A percentile compares a stretch with the other conserved stretches of the same genome.
Evolutionary conservation across 2,113 vertebrate genomes (phyloP).

Genomic region (Erpornis zantholeuca): DNA sequence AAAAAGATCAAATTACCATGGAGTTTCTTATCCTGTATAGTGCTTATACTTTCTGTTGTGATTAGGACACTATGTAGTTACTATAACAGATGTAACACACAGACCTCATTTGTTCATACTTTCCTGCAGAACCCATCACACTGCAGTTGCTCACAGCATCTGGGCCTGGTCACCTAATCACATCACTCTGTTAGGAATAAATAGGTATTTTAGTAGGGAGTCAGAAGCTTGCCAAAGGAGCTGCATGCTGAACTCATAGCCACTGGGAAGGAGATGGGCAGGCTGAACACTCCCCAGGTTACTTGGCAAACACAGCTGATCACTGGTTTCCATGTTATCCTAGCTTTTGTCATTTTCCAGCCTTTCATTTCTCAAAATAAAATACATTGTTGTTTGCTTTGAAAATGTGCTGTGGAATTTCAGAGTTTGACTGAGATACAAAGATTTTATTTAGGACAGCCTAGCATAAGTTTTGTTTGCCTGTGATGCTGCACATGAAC

Average conservation of each 20-base stretch:
- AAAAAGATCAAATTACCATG: neutral
- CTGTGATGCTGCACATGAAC: neutral
- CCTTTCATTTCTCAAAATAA: neutral
- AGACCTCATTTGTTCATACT: neutral
- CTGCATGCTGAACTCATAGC: neutral
- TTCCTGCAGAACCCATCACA: neutral
- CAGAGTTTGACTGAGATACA: neutral
- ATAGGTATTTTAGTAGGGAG: fast-evolving
- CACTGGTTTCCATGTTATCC: neutral
- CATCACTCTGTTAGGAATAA: neutral
- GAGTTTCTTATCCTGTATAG: neutral
- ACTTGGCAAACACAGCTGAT: neutral
- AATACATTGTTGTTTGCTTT: neutral
- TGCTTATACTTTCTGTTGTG: neutral
- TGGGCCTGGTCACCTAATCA: neutral
- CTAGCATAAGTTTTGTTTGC: neutral
- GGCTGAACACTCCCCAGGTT: neutral
- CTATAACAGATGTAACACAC: neutral
- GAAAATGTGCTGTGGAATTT: neutral
- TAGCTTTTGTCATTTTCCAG: neutral
- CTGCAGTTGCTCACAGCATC: neutral
- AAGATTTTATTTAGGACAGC: neutral
- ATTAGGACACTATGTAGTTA: neutral
- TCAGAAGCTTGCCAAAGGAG: neutral
- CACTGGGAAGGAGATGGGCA: neutral